Conservation (phyloP, 2,113 vertebrate genomes). For the Etia nguti region DNA sequence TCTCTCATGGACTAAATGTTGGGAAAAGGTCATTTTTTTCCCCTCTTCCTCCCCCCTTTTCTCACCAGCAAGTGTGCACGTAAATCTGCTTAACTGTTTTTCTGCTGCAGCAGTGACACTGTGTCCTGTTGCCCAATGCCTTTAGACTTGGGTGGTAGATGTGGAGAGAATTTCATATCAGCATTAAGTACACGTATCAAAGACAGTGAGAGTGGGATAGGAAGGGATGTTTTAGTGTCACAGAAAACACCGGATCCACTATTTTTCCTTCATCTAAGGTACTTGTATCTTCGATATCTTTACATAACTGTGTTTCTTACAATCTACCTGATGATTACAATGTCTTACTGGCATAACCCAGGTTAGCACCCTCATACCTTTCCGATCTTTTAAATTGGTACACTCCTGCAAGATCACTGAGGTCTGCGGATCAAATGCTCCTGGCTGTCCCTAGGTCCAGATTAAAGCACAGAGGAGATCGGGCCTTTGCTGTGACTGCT, state of each 20-base stretch:
- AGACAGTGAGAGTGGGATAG: neutral
- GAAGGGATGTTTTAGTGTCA: neutral
- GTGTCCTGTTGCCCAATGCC: conserved; percentile 63
- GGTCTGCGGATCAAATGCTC: no score
- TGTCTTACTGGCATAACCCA: neutral
- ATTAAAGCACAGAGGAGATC: no score
- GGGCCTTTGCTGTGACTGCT: no score
- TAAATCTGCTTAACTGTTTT: conserved; percentile 72
- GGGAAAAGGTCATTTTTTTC: conserved; percentile 31
- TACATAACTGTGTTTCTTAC: neutral
- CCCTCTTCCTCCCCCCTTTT: neutral
- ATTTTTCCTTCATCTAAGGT: neutral
- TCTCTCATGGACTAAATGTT: conserved; percentile 29
- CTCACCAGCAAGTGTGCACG: conserved; percentile 46
- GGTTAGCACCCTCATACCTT: no score
- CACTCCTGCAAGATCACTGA: no score
- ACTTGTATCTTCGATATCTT: conserved; percentile 13
- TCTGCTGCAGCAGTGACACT: conserved; percentile 63
- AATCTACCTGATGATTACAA: neutral
- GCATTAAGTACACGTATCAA: conserved; percentile 66
- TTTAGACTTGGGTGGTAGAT: conserved; percentile 55
- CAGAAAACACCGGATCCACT: conserved; percentile 6
- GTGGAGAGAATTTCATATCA: conserved; percentile 66
- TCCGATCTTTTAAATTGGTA: no score
- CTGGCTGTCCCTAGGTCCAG: no score